These are phyloP conservation scores for Chirona hameri DNA, from an alignment of 2,888 invertebrate species.

Conservation along the genomic window DNA sequence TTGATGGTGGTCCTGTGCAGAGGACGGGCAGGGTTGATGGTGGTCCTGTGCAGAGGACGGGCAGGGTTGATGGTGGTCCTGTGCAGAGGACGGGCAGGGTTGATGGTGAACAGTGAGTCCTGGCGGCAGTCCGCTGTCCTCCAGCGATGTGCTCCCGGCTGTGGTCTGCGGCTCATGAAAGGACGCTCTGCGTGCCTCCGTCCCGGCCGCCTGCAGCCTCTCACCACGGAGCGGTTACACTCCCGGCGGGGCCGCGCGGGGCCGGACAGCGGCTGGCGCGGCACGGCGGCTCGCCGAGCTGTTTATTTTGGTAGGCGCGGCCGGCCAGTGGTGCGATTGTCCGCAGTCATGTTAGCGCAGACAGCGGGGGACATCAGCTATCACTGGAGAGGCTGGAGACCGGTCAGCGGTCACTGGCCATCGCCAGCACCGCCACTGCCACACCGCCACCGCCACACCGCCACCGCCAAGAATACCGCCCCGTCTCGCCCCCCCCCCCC, in stretches of 20 bases:
- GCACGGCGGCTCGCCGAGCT: background rate
- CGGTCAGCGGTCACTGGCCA: background rate
- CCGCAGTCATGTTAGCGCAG: background rate
- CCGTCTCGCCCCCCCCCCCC: background rate
- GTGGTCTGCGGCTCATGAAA: too few species aligned
- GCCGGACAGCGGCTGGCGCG: background rate
- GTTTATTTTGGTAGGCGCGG: constrained; percentile 24
- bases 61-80: too few species aligned
- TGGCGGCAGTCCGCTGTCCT: too few species aligned
- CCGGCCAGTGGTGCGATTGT: background rate
- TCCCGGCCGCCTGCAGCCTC: too few species aligned
- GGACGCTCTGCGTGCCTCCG: too few species aligned
- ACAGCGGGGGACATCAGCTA: background rate
- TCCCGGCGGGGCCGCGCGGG: background rate
- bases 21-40: too few species aligned
- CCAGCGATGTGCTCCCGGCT: too few species aligned
- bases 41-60: too few species aligned
- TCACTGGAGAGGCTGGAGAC: background rate
- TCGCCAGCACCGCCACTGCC: background rate
- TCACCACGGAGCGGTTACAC: background rate
- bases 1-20: too few species aligned
- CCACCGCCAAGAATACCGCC: background rate
- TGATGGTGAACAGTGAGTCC: too few species aligned
- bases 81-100: too few species aligned
- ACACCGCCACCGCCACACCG: background rate